Evolutionary conservation across 1,140 invertebrate species (phyloP).

Genomic region (Arion vulgaris): DNA sequence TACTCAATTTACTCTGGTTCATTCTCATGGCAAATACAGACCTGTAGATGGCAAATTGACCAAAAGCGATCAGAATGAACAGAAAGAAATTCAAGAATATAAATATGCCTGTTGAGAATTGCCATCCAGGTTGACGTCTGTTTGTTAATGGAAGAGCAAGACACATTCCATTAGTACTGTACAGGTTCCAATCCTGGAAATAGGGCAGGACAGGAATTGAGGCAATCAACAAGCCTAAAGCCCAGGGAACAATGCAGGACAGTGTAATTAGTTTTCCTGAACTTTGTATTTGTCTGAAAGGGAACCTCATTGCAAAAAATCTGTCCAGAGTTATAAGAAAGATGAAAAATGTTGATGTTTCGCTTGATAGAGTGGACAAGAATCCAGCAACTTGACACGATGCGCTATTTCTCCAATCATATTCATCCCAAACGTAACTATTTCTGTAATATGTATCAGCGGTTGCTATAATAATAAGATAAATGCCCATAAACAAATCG

Average conservation of each 20-base stretch:
- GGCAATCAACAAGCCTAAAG: conserved; percentile 40
- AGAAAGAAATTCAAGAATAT: conserved; percentile 48
- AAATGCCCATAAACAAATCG: conserved; percentile 65
- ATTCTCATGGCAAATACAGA: conserved; percentile 34
- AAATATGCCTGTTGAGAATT: conserved; percentile 50
- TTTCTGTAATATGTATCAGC: conserved; percentile 56
- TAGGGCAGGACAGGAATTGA: conserved; percentile 45
- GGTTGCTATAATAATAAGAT: conserved; percentile 60
- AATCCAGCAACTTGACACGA: conserved; percentile 57
- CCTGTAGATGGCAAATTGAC: conserved; percentile 48
- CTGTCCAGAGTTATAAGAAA: conserved; percentile 59
- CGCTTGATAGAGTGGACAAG: conserved; percentile 54
- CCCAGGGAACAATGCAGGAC: conserved; percentile 39
- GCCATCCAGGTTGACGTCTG: conserved; percentile 42
- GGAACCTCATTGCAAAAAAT: conserved; percentile 53
- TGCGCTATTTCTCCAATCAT: conserved; percentile 53
- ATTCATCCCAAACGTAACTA: conserved; percentile 55
- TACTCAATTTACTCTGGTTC: conserved; percentile 13
- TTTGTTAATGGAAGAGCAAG: conserved; percentile 52
- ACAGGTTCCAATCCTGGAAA: conserved; percentile 50
- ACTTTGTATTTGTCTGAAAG: conserved; percentile 44
- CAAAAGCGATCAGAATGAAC: conserved; percentile 46
- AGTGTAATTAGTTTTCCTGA: conserved; percentile 32
- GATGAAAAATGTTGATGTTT: conserved; percentile 58
- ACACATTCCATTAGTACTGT: conserved; percentile 50